Percentiles rank a stretch among this genome's conserved stretches.
Conservation (phyloP, 2,888 invertebrate species). For the Ophion costatus region DNA sequence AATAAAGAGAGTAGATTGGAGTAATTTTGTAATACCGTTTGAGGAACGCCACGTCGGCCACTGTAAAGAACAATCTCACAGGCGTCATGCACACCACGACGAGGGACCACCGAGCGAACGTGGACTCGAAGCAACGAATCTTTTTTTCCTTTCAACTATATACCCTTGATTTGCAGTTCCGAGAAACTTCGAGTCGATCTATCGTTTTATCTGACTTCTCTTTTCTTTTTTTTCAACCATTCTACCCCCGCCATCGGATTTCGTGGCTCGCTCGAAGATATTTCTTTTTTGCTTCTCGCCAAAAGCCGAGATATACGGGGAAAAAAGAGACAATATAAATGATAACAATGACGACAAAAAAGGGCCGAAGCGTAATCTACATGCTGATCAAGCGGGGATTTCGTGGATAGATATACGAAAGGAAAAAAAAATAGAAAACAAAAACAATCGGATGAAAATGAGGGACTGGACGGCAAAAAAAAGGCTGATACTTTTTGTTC, state of each 20-base stretch:
- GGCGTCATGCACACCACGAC: constrained; percentile 15
- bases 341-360: constrained; percentile 6
- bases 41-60: background rate
- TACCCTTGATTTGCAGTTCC: background rate
- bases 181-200: background rate
- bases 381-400: constrained; percentile 59
- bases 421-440: constrained; percentile 22
- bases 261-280: background rate
- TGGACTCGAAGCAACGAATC: constrained; percentile 7
- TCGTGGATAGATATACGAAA: constrained; percentile 14
- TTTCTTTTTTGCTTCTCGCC: background rate
- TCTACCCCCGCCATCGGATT: background rate
- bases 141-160: background rate
- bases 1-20: background rate
- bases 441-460: constrained; percentile 48
- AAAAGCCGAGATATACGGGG: constrained; percentile 5
- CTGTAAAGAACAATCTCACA: background rate
- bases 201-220: background rate
- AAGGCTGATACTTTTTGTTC: background rate
- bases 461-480: constrained; percentile 12
- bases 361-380: constrained; percentile 62
- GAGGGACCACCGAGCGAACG: constrained; percentile 21
- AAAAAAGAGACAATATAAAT: constrained; percentile 6
- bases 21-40: background rate
- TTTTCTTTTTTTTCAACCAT: background rate